Evolutionary conservation across 2,888 invertebrate genomes (phyloP).

Genomic region (Auanema freiburgensis): DNA sequence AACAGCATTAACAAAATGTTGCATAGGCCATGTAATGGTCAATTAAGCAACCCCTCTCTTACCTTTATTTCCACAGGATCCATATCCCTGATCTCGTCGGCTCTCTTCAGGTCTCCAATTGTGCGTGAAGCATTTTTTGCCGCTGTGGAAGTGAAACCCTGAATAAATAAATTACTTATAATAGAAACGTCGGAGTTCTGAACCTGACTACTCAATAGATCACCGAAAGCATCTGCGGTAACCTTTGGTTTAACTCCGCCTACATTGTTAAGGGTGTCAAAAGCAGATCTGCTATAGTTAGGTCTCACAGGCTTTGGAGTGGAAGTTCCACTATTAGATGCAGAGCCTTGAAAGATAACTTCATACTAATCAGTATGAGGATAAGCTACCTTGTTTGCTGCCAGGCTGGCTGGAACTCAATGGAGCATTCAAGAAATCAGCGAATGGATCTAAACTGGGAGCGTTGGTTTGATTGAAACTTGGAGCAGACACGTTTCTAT

Average conservation of each 20-base stretch:
- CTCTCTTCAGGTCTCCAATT: constrained; percentile 66
- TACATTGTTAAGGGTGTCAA: constrained; percentile 26
- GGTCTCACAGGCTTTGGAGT: constrained; percentile 24
- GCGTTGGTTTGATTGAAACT: constrained; percentile 18
- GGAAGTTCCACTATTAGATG: constrained; percentile 21
- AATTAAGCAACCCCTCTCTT: not conserved
- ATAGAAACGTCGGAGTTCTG: not conserved
- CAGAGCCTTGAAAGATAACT: constrained; percentile 13
- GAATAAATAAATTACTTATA: not conserved
- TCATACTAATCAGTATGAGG: not conserved
- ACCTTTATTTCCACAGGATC: constrained; percentile 68
- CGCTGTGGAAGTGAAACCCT: constrained; percentile 20
- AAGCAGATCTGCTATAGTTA: constrained; percentile 40
- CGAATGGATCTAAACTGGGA: constrained; percentile 41
- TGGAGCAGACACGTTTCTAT: constrained; percentile 46
- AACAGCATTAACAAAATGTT: not conserved
- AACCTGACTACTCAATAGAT: constrained; percentile 65
- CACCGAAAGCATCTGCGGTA: constrained; percentile 66
- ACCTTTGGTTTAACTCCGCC: constrained; percentile 51
- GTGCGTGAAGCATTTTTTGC: constrained; percentile 59
- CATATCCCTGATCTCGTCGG: constrained; percentile 64
- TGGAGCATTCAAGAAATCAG: constrained; percentile 35
- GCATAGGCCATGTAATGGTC: too few species aligned
- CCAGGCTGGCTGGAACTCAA: constrained; percentile 25
- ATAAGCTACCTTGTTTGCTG: constrained; percentile 24